Evolutionary conservation across 2,113 vertebrate species (phyloP).

Genomic region (Petrocephalus microphthalmus): DNA sequence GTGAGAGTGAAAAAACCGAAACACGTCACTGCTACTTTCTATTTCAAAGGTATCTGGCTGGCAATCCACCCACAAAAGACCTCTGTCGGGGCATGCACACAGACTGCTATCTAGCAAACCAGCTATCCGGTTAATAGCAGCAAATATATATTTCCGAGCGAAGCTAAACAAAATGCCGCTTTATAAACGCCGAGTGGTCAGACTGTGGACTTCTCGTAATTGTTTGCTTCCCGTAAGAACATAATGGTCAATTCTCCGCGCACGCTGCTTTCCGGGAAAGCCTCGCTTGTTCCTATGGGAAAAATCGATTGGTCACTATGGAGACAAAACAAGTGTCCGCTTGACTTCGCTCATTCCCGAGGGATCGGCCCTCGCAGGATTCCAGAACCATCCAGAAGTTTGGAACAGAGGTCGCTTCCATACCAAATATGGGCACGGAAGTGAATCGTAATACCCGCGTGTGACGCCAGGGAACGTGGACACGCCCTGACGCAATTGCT

Average conservation of each 20-base stretch:
- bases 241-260: background rate
- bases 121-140: background rate
- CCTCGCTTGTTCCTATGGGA: background rate
- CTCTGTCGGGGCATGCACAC: background rate
- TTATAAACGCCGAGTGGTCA: background rate
- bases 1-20: background rate
- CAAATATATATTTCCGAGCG: background rate
- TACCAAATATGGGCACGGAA: slow-evolving; percentile 59
- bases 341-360: slow-evolving; percentile 17
- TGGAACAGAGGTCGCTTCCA: background rate
- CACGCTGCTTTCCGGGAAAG: slow-evolving; percentile 43
- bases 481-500: slow-evolving; percentile 50
- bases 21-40: background rate
- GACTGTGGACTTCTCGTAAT: background rate
- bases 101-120: background rate
- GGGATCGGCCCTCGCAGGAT: slow-evolving; percentile 17
- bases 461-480: background rate
- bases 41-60: background rate
- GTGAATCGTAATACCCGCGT: slow-evolving; percentile 11
- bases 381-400: slow-evolving; percentile 27
- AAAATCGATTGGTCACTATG: slow-evolving; percentile 46
- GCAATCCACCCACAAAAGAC: background rate
- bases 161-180: background rate
- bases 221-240: slow-evolving; percentile 21
- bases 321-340: slow-evolving; percentile 54